Evolutionary conservation across 2,113 vertebrate genomes (phyloP).

Genomic region (Propithecus coquereli): DNA sequence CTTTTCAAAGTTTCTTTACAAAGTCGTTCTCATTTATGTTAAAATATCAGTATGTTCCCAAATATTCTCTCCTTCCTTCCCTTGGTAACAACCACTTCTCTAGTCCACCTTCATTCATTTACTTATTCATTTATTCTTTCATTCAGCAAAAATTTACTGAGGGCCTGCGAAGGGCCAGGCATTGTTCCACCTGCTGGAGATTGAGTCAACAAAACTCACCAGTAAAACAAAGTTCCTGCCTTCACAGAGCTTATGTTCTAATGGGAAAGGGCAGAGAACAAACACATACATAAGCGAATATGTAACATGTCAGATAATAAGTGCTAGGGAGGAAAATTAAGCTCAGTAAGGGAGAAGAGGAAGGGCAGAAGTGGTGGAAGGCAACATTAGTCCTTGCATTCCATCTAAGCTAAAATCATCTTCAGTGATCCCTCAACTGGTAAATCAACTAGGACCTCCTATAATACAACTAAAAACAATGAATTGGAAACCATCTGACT

Average conservation of each 20-base stretch:
- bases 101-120: background rate
- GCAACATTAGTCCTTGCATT: background rate
- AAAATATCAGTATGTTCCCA: background rate
- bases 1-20: slow-evolving; percentile 6
- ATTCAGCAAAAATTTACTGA: background rate
- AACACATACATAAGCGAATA: background rate
- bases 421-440: background rate
- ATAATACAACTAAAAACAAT: background rate
- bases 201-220: background rate
- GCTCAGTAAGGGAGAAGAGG: background rate
- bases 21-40: background rate
- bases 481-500: background rate
- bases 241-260: background rate
- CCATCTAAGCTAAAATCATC: background rate
- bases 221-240: background rate
- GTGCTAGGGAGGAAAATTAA: background rate
- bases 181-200: background rate
- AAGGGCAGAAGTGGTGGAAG: background rate
- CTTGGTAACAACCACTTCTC: background rate
- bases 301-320: background rate
- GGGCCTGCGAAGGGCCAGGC: background rate
- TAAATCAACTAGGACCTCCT: background rate
- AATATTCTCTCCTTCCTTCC: background rate
- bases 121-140: background rate
- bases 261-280: background rate